These are phyloP conservation scores for Lasioglossum leucozonium DNA, from an alignment of 2,888 invertebrate species.

Conservation along the genomic window DNA sequence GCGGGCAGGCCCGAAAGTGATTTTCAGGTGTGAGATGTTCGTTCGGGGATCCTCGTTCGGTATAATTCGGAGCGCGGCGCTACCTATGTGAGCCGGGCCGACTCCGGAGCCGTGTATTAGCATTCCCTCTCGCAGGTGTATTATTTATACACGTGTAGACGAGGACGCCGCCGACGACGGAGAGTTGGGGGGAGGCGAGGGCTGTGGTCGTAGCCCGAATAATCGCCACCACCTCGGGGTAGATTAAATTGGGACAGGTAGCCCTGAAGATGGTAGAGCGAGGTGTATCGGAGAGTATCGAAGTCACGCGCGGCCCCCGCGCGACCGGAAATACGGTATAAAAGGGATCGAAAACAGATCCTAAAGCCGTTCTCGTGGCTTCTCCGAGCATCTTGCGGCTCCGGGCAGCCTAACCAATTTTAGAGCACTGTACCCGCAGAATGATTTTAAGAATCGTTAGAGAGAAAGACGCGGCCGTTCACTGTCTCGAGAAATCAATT, in stretches of 20 bases:
- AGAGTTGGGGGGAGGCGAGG: constrained; percentile 28
- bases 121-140: constrained; percentile 72
- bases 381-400: not conserved
- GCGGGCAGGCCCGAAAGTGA: constrained; percentile 45
- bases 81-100: constrained; percentile 34
- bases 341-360: constrained; percentile 56
- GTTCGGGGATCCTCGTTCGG: constrained; percentile 39
- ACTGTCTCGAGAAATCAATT: too few species aligned
- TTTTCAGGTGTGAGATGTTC: constrained; percentile 63
- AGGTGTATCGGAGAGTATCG: constrained; percentile 79
- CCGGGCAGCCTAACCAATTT: too few species aligned
- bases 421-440: too few species aligned
- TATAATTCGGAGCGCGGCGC: constrained; percentile 46
- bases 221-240: constrained; percentile 70
- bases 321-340: constrained; percentile 79
- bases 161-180: constrained; percentile 31
- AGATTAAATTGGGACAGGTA: constrained; percentile 82
- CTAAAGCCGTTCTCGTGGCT: constrained; percentile 25
- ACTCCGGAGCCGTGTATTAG: constrained; percentile 67
- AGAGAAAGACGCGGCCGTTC: too few species aligned
- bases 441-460: too few species aligned
- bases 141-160: constrained; percentile 80
- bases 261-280: constrained; percentile 78
- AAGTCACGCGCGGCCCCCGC: constrained; percentile 78
- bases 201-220: constrained; percentile 73